phyloP scores from a whole-genome alignment of 1,140 invertebrate genomes.

The Caenorhabditis brenneri region DNA sequence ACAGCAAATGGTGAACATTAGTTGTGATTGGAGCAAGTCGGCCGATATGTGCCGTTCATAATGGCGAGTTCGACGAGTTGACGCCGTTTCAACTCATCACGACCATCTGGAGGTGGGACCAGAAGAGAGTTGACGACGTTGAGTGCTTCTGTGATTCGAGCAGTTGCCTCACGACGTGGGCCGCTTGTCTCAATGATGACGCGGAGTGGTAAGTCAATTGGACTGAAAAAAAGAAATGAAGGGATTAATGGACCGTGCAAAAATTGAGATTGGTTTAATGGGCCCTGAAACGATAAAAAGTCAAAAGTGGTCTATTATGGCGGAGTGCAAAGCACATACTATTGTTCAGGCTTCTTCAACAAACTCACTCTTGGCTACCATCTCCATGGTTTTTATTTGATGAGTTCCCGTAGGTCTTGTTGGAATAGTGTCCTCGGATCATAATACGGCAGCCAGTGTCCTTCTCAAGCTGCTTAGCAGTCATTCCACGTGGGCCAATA shows the following conservation, averaged over 20 bases:
- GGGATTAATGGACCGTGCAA: background rate
- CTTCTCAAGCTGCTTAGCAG: conserved; percentile 97
- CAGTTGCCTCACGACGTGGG: conserved; percentile 28
- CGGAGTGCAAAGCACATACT: no score
- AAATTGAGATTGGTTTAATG: no score
- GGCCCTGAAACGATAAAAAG: no score
- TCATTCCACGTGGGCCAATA: conserved; percentile 97
- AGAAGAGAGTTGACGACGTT: background rate
- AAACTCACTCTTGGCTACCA: background rate
- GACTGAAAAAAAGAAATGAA: background rate
- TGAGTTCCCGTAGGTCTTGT: background rate
- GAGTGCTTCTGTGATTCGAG: conserved; percentile 10
- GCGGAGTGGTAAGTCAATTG: conserved; percentile 17
- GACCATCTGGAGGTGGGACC: conserved; percentile 81
- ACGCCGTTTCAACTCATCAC: conserved; percentile 98
- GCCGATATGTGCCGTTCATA: conserved; percentile 94
- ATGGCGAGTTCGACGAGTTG: conserved; percentile 99
- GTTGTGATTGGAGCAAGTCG: conserved; percentile 15
- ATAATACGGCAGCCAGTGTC: conserved; percentile 99
- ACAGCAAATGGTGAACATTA: conserved; percentile 25
- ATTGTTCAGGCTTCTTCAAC: no score
- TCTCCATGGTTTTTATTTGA: background rate
- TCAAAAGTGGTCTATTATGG: no score
- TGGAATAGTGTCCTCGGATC: conserved; percentile 98
- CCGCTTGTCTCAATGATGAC: conserved; percentile 31